A percentile compares a stretch with the other conserved stretches of the same genome.
Conservation (phyloP, 2,113 vertebrate species). For the Xenopus tropicalis region UCB_Xtro_10.0 CM004450.2:49234501-49235000, state of each 20-base stretch:
- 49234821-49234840: conserved; percentile 17
- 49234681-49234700: no score
- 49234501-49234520: no score
- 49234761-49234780: not conserved
- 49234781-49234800: conserved; percentile 1
- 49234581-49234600: no score
- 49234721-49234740: no score
- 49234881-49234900: conserved; percentile 31
- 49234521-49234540: no score
- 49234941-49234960: conserved; percentile 16
- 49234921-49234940: conserved; percentile 28
- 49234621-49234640: no score
- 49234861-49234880: conserved; percentile 19
- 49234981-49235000: conserved; percentile 7
- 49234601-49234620: no score
- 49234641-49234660: no score
- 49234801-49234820: conserved; percentile 26
- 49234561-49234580: no score
- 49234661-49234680: no score
- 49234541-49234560: no score
- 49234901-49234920: conserved; percentile 31
- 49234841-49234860: conserved; percentile 10
- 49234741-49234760: not conserved
- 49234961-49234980: conserved; percentile 18
- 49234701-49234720: no score